A percentile compares a stretch with the other conserved stretches of the same genome.
Evolutionary conservation across 2,888 invertebrate genomes (phyloP).

Genomic region (Tanytarsus gracilentus): DNA sequence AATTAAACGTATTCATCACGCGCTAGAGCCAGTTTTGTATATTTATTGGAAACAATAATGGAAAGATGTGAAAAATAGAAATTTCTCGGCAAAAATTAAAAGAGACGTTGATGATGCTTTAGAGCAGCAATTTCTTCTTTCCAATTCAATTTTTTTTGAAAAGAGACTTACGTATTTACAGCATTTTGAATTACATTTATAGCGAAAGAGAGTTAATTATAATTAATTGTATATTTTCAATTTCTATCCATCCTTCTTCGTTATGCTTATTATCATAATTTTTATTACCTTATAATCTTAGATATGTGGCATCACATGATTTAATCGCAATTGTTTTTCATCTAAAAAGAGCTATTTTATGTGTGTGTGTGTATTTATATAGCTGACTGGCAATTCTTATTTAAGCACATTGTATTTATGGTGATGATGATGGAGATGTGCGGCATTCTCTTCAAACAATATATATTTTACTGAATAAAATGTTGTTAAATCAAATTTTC

Average conservation of each 20-base stretch:
- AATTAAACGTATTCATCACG: too few relatives aligned
- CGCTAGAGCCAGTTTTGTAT: too few relatives aligned
- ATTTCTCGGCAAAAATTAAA: too few relatives aligned
- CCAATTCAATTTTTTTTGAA: background rate
- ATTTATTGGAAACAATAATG: too few relatives aligned
- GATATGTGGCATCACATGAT: conserved; percentile 29
- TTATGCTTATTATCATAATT: background rate
- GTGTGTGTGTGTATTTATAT: background rate
- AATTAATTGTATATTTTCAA: conserved; percentile 12
- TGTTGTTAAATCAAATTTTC: background rate
- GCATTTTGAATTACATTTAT: conserved; percentile 8
- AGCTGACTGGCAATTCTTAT: too few relatives aligned
- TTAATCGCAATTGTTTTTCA: background rate
- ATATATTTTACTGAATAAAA: too few relatives aligned
- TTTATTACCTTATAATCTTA: conserved; percentile 3
- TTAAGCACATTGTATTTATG: too few relatives aligned
- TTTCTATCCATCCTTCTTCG: background rate
- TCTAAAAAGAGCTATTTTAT: conserved; percentile 1
- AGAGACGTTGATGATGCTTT: too few relatives aligned
- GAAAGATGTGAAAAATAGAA: too few relatives aligned
- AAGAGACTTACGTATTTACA: conserved; percentile 11
- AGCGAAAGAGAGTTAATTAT: conserved; percentile 21
- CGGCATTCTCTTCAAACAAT: too few relatives aligned
- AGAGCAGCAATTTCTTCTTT: background rate
- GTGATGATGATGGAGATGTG: too few relatives aligned